Percentiles rank a stretch among this genome's conserved stretches.
Evolutionary conservation across 2,888 invertebrate genomes (phyloP).

Genomic region (Oasisia sp.): DNA sequence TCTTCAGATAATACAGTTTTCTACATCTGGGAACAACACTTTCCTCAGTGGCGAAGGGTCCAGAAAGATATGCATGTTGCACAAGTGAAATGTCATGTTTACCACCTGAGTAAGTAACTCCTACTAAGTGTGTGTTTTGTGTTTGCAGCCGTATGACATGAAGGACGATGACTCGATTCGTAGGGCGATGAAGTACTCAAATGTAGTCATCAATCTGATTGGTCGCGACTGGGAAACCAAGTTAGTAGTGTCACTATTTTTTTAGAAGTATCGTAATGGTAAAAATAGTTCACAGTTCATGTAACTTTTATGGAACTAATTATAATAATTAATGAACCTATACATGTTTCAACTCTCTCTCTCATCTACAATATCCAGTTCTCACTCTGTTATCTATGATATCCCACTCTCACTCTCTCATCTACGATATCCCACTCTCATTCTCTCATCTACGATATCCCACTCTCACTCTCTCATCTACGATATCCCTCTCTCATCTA

Average conservation of each 20-base stretch:
- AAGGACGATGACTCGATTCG: slow-evolving; percentile 85
- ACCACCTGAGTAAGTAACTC: background rate
- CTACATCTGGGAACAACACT: background rate
- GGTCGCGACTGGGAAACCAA: slow-evolving; percentile 92
- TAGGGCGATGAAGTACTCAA: slow-evolving; percentile 87
- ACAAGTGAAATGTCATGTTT: background rate
- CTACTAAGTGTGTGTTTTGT: background rate
- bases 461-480: too few species aligned
- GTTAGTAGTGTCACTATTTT: slow-evolving; percentile 52
- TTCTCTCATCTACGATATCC: too few species aligned
- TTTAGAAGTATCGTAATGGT: background rate
- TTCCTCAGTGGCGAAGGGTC: background rate
- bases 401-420: too few species aligned
- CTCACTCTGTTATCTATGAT: too few species aligned
- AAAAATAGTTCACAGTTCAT: background rate
- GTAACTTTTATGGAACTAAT: background rate
- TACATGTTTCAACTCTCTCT: too few species aligned
- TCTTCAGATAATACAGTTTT: background rate
- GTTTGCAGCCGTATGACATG: slow-evolving; percentile 80
- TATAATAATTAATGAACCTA: too few species aligned
- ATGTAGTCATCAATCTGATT: slow-evolving; percentile 94
- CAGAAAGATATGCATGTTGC: background rate
- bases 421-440: too few species aligned
- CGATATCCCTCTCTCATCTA: too few species aligned
- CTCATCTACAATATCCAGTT: too few species aligned